These are phyloP conservation scores for Enteromius trimaculatus DNA, from an alignment of 2,797 vertebrate species.

Conservation along the genomic window DNA sequence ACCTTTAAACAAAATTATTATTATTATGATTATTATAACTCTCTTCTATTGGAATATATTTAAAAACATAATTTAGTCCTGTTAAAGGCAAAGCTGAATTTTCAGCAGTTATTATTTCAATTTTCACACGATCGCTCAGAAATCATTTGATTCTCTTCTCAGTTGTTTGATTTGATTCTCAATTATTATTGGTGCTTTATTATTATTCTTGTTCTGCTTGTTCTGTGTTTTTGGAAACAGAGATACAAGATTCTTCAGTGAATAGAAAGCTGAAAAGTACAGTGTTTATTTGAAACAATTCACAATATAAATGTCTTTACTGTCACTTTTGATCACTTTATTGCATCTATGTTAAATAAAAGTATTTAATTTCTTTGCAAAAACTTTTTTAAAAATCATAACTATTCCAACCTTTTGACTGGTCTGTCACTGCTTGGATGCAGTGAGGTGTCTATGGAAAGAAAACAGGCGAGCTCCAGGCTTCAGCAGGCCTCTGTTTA, in stretches of 20 bases:
- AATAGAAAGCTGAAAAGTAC: background rate
- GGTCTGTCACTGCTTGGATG: constrained; percentile 53
- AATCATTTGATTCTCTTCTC: no score
- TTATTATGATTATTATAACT: background rate
- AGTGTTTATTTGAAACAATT: background rate
- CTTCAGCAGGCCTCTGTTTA: constrained; percentile 67
- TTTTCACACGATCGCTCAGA: no score
- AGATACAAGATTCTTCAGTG: background rate
- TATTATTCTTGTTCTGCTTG: no score
- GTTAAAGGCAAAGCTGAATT: background rate
- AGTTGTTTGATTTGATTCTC: background rate
- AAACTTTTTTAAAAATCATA: background rate
- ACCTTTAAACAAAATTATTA: background rate
- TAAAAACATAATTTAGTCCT: background rate
- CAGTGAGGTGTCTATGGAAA: constrained; percentile 57
- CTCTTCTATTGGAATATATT: background rate
- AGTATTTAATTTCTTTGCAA: background rate
- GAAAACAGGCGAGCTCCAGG: constrained; percentile 54
- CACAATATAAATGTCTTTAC: background rate
- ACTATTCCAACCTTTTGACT: background rate
- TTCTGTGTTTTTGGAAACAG: no score
- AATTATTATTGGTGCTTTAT: background rate
- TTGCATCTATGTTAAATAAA: background rate
- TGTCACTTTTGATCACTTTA: background rate
- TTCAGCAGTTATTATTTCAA: background rate